Percentiles rank a stretch among this genome's conserved stretches.
Evolutionary conservation across 2,888 invertebrate species (phyloP).

Genomic region (Lottia scabra): DNA sequence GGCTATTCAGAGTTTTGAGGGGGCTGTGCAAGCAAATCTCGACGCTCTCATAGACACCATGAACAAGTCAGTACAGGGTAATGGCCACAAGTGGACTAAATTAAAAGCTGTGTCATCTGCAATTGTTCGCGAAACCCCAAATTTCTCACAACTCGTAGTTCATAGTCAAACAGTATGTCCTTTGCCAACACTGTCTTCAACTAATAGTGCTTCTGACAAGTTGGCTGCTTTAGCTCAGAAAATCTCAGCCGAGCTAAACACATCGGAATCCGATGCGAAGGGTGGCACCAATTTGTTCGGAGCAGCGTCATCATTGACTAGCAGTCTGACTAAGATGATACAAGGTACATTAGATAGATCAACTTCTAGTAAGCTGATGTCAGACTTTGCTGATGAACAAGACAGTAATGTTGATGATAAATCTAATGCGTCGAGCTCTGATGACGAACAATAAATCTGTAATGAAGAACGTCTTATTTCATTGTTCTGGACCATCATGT

Average conservation of each 20-base stretch:
- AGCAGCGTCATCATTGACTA: too few species aligned
- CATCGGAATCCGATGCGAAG: too few species aligned
- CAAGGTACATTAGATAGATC: too few species aligned
- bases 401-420: too few species aligned
- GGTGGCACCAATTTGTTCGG: too few species aligned
- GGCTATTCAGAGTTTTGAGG: slow-evolving; percentile 22
- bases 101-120: slow-evolving; percentile 51
- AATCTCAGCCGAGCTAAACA: not conserved
- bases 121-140: slow-evolving; percentile 46
- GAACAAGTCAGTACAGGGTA: slow-evolving; percentile 17
- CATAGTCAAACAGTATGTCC: slow-evolving; percentile 39
- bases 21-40: slow-evolving; percentile 40
- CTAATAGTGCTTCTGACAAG: slow-evolving; percentile 17
- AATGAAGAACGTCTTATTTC: too few species aligned
- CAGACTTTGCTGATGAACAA: too few species aligned
- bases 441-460: too few species aligned
- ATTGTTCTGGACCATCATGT: too few species aligned
- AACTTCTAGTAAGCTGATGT: too few species aligned
- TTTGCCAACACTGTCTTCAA: slow-evolving; percentile 28
- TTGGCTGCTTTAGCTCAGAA: slow-evolving; percentile 23
- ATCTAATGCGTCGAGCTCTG: too few species aligned
- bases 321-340: too few species aligned
- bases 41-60: slow-evolving; percentile 38
- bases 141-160: slow-evolving; percentile 35
- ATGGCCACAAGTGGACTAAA: slow-evolving; percentile 42